Base-by-base conservation (phyloP, 2,888 invertebrate genomes). In the Rotaria macrura region DNA sequence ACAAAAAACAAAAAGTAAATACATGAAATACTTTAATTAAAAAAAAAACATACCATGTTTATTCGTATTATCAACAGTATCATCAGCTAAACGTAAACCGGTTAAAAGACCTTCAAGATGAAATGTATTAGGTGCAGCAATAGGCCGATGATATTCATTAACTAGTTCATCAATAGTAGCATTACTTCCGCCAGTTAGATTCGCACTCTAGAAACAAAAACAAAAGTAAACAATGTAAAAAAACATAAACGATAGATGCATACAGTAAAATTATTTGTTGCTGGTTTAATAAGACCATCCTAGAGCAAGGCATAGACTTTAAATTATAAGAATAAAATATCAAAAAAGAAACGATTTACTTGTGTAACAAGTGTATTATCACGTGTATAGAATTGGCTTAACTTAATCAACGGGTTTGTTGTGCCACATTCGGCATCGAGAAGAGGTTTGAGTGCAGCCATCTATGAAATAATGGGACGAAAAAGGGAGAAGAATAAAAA, bases 341-440 rank as follows among this genome's bases (percentile, higher is more conserved):
- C 2, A 20, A 52, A 23, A 52, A 52, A 1, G 10, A 47, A 47
- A n/a, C 6, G 4, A 9, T 38, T 79, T 43, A 79, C 79, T 43
- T 79, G 79, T 43, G 43, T 79, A n/a, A 79, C 79, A n/a, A 79
- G 79, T 43, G 43, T 79, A 38, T 79, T 79, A 43, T 79, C 79
- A n/a, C 34, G 25, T 43, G 38, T n/a, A 79, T 79, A 43, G 14
- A 40, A 40, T 79, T 79, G 38, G 38, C 43, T 40, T 25, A 79
- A n/a, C n/a, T 40, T 79, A 43, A 79, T 40, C 25, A 79, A 79
- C 38, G 79, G 79, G 38, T 79, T 79, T 43, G 40, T 79, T n/a
- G 20, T 23, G 23, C 79, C 79, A 43, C 79, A 79, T 43, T 79
- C 79, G 10, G 40, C 23, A 43, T 79, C 43, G 34, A 79, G 7